These are phyloP conservation scores for Drosophila rufa DNA, from an alignment of 1,140 invertebrate species.

Conservation along the genomic window DNA sequence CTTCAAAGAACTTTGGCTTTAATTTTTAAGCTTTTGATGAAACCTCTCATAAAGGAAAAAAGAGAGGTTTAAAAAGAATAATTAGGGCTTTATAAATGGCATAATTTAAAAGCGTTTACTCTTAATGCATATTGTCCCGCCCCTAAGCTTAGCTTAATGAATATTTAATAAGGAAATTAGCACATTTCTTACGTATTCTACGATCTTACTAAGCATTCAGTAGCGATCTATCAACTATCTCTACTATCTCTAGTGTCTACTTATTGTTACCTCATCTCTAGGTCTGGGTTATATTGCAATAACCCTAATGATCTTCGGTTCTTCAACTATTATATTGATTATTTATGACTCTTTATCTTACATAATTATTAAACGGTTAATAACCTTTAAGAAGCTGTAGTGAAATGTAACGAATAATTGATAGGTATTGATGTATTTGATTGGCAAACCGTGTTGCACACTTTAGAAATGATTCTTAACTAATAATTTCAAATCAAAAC, in stretches of 20 bases:
- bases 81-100: neutral
- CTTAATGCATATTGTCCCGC: neutral
- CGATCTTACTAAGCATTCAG: neutral
- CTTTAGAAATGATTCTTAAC: neutral
- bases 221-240: neutral
- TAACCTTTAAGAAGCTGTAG: neutral
- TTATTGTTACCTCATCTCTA: neutral
- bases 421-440: neutral
- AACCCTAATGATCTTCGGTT: neutral
- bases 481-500: neutral
- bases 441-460: too few species aligned
- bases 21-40: neutral
- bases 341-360: neutral
- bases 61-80: neutral
- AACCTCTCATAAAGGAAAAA: neutral
- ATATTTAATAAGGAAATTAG: conserved; percentile 7
- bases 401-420: neutral
- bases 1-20: neutral
- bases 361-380: neutral
- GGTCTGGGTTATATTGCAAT: neutral
- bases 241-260: neutral
- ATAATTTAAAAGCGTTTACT: neutral
- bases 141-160: neutral
- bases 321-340: too few species aligned
- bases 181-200: conserved; percentile 1